Base-by-base conservation (phyloP, 2,797 vertebrate genomes). In the Urophycis tenuis region DNA sequence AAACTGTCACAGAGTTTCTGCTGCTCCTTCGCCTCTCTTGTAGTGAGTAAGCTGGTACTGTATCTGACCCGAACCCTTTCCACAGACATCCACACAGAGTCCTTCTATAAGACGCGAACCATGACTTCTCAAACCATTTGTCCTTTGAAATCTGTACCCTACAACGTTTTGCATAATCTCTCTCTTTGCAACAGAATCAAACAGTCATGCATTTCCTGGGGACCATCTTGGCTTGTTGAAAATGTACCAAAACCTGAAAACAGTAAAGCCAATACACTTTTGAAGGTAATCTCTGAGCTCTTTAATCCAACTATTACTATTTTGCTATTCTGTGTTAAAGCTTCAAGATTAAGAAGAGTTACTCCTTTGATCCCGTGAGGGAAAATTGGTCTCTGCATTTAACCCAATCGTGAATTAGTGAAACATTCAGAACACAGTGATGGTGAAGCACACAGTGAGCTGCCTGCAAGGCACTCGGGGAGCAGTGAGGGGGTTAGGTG, bases 241-340 rank as follows among this genome's bases (percentile, higher is more conserved):
- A 93, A 91, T 36, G 85, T 95, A 22, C 97, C 97, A 41, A 94
- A 89, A 73, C 17, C 91, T 79, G 92, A 91, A 84, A 96, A 96
- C 88, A 98, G 96, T 82, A 86, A 77, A 1, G 94, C 90, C 77
- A 90, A 94, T 73, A 94, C 88, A 85, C 89, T 94, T 0, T 87
- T 99, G 7, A 85, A 96, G 96, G 97, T 98, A 94, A 94, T 14
- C 1, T 12, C 8, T 29, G 19, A 69, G 0, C 36, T 14, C 33
- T 32, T 34, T 0, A 81, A 17, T 33, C 30, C n/a, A 14, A n/a
- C n/a, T 45, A 12, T 36, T 76, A 77, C 33, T 29, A 36, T 76
- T n/a, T 72, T 0, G 22, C 29, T 60, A 70, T 84, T 25, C 36
- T 69, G 45, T 53, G 45, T 53, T 53, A 53, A 53, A 53, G 17